Evolutionary conservation across 2,888 invertebrate genomes (phyloP), one percentile per base, ranked within the genome.

Genomic region (Conchocele bisecta): DNA sequence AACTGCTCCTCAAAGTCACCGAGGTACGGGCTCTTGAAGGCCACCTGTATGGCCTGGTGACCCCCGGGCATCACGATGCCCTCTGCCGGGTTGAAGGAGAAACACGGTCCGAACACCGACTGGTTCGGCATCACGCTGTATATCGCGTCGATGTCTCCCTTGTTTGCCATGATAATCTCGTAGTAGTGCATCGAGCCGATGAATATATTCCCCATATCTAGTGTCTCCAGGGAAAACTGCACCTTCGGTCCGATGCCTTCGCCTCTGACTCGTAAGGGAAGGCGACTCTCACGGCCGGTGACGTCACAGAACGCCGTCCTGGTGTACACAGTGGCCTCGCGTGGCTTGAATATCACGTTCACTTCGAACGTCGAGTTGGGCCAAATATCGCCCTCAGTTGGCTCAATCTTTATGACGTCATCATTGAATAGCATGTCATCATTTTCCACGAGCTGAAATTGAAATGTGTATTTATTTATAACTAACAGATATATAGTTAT

Each of bases 121-220:
- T 83, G 84, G 31, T 85, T 83, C 11, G 86, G 86, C 42, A 86
- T 71, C 35, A 91, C 85, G 64, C 83, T 88, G 71, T 83, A 90
- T 48, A 89, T 90, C 51, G 91, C 91, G 82, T 90, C 91, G 66
- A 91, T 91, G 74, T 91, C 90, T 4, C 91, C 91, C 60, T 89
- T 90, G 79, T 91, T 91, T 17, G 88, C 89, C 66, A 91, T 74
- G 9, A 91, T 87, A 17, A 91, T 85, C 75, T 91, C 91, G 78
- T 91, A 91, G 9, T 81, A 79, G 78, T 91, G 91, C 17, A 81
- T 88, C 3, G 91, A 90, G 57, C 88, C 87, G 66, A 91, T 88
- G 71, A 91, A 91, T 31, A 91, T 89, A 69, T 90, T 89, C 17
- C 91, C 91, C 85, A 91, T 86, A 66, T 91, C 91, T 31, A 91